These are phyloP conservation scores for Paraplagusia blochii DNA, from an alignment of 2,113 vertebrate species.

Conservation along the genomic window DNA sequence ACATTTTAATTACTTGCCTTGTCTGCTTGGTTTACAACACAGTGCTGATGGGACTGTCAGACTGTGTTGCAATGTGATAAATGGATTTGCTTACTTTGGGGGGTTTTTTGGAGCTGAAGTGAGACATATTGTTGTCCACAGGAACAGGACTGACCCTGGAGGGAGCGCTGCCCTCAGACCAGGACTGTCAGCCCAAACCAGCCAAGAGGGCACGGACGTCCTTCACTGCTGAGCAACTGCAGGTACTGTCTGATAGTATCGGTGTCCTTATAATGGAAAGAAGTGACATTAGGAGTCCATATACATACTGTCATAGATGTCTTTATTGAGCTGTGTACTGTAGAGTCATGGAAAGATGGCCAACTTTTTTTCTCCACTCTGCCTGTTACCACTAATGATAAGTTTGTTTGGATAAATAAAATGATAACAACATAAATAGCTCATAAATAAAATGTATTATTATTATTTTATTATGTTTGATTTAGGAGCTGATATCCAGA, in stretches of 20 bases:
- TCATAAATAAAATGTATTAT: too few species aligned
- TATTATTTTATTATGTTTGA: too few species aligned
- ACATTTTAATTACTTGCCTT: conserved; percentile 16
- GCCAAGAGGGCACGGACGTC: conserved; percentile 92
- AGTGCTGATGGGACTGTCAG: not conserved
- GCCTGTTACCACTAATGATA: too few species aligned
- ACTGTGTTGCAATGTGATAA: not conserved
- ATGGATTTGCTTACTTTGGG: not conserved
- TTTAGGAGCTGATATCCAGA: too few species aligned
- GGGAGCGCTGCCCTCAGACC: conserved; percentile 88
- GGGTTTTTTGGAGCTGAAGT: not conserved
- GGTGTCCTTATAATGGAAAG: not conserved
- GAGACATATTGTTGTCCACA: conserved; percentile 38
- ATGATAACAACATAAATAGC: too few species aligned
- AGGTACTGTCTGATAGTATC: conserved; percentile 67
- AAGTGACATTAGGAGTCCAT: too few species aligned
- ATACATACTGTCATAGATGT: too few species aligned
- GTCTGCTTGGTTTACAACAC: conserved; percentile 26
- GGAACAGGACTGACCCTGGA: conserved; percentile 89
- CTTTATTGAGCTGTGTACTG: too few species aligned
- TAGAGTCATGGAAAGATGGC: too few species aligned
- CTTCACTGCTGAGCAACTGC: conserved; percentile 92
- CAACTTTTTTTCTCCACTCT: too few species aligned
- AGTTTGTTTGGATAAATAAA: too few species aligned
- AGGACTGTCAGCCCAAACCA: conserved; percentile 92